phyloP scores from a whole-genome alignment of 2,888 invertebrate species.

The Drosophila hawaiiensis region DNA sequence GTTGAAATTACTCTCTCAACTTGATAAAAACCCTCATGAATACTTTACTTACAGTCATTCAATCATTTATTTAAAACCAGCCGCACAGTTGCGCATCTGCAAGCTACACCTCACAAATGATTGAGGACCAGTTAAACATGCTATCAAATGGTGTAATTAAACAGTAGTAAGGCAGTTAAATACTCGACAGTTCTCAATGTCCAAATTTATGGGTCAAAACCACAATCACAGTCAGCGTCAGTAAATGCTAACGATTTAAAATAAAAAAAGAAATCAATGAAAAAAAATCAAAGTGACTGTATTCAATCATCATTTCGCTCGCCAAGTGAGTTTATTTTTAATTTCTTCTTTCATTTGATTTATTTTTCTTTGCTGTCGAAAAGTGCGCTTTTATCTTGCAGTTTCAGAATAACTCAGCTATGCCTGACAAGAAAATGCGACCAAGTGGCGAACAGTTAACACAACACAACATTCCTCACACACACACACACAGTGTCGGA shows the following conservation, averaged over 20 bases:
- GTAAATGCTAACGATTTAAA: constrained; percentile 6
- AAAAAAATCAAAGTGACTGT: constrained; percentile 50
- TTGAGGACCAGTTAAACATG: constrained; percentile 57
- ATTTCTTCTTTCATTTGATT: background rate
- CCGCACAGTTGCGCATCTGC: constrained; percentile 1
- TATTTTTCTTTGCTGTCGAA: constrained; percentile 15
- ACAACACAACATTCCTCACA: constrained; percentile 47
- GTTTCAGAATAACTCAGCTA: constrained; percentile 37
- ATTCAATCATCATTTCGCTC: constrained; percentile 58
- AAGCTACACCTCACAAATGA: constrained; percentile 49
- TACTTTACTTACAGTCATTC: constrained; percentile 23
- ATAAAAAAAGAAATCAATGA: background rate
- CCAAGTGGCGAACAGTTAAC: constrained; percentile 59
- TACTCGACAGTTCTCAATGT: constrained; percentile 26
- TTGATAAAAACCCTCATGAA: constrained; percentile 21
- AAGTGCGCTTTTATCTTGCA: constrained; percentile 61
- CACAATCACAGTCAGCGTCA: constrained; percentile 3
- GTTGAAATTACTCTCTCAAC: constrained; percentile 15
- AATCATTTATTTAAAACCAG: constrained; percentile 47
- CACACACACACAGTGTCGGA: constrained; percentile 32
- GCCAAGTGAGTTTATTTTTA: constrained; percentile 41
- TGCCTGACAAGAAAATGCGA: constrained; percentile 43
- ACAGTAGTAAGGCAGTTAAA: constrained; percentile 44
- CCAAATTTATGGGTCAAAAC: constrained; percentile 41
- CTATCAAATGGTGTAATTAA: constrained; percentile 66